Base-by-base conservation (phyloP, 30 jellyfish, hydroid and myxozoan genomes). In the Cassiopea andromeda region DNA sequence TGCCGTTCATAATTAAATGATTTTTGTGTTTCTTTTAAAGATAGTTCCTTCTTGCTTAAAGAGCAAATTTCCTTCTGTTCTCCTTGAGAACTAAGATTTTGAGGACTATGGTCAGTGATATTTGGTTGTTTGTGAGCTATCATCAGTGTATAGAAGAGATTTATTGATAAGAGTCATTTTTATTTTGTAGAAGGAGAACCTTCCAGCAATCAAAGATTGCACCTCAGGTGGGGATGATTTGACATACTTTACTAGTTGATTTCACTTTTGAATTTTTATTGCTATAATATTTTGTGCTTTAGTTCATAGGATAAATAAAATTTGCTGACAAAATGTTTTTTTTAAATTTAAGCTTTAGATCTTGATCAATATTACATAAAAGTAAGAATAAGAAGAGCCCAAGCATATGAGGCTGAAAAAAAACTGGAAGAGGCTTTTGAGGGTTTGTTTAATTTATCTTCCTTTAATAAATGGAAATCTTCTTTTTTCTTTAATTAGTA, bases 381-480 rank as follows among this genome's bases (percentile, higher is more conserved):
- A 85, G 98, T 98, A 7, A 89, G 99, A 75, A 48, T 96, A n/a
- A 16, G 99, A 58, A 85, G 99, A 60, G 99, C 99, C 1, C 98
- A 92, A 82, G 88, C 92, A 12, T 96, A 89, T 83, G 99, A 96
- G 75, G 72, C 81, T 12, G 84, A 83, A 79, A 98, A 96, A 15
- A 96, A 92, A 85, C 87, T 96, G 8, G 99, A 96, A 18, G 98
- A 92, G 16, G 99, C 99, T 44, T 78, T 92, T 47, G 96, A 96
- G 81, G 99, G 99, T 27, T 27, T 27, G 38, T 27, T 27, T 27
- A 27, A 27, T 27, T 27, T 27, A 27, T 27, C 38, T 27, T 27
- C 38, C 38, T 27, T 27, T 27, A 27, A 27, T 27, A 27, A 27
- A 27, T 27, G 38, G 38, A 27, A 27, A 27, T 27, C 38, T 27